These are phyloP conservation scores for Pogonognathellus flavescens DNA, from an alignment of 1,140 invertebrate genomes.

Conservation along the genomic window DNA sequence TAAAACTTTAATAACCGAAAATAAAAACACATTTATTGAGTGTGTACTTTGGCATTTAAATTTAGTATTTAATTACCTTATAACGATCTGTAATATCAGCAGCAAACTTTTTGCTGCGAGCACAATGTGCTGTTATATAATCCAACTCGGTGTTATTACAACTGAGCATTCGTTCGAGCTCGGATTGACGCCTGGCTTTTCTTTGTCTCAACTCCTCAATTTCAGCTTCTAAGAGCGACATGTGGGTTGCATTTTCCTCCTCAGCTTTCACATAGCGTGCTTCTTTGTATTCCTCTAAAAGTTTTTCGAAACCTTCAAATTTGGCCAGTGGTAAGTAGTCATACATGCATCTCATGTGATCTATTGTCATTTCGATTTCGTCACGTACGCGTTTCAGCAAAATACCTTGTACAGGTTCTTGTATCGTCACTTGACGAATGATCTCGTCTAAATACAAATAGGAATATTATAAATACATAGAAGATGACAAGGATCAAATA, in stretches of 20 bases:
- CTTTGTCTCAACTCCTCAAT: constrained; percentile 2
- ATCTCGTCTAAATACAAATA: constrained; percentile 85
- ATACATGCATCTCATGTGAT: constrained; percentile 4
- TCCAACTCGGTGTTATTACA: neutral
- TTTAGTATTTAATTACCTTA: neutral
- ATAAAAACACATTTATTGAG: neutral
- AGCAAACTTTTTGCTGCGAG: neutral
- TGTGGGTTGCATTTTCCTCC: neutral
- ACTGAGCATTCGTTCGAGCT: neutral
- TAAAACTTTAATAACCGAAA: too few relatives aligned
- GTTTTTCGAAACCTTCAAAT: constrained; percentile 20
- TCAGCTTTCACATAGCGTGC: neutral
- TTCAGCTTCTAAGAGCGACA: neutral
- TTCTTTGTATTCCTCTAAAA: neutral
- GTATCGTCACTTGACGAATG: constrained; percentile 95
- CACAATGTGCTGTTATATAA: neutral
- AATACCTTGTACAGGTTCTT: constrained; percentile 95
- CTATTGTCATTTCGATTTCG: constrained; percentile 90
- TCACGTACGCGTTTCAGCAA: constrained; percentile 91
- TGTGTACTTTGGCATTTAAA: too few relatives aligned
- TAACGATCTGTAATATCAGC: neutral
- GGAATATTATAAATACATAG: too few relatives aligned
- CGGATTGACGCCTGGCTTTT: neutral
- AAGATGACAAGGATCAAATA: neutral
- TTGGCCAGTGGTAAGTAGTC: constrained; percentile 4